Evolutionary conservation across 2,797 vertebrate species (phyloP).

Genomic region (Dendrocincla tyrannina): DNA sequence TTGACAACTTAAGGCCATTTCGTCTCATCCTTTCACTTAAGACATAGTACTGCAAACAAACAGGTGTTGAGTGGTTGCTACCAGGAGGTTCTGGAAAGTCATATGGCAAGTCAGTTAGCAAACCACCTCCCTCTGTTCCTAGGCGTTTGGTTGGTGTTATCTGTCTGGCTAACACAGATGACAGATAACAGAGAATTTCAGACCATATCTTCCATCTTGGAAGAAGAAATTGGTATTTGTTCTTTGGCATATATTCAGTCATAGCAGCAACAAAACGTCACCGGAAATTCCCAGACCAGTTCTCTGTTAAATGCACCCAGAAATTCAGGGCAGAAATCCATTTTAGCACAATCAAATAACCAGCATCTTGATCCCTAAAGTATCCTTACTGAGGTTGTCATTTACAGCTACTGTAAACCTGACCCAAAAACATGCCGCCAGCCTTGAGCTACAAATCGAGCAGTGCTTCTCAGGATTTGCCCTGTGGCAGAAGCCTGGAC

Average conservation of each 20-base stretch:
- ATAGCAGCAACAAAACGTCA: background rate
- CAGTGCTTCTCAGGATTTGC: background rate
- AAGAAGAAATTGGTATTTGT: background rate
- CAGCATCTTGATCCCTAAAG: background rate
- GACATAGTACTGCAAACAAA: background rate
- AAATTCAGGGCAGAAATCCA: background rate
- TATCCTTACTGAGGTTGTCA: background rate
- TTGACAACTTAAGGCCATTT: background rate
- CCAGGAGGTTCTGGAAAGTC: background rate
- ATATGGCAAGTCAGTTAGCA: background rate
- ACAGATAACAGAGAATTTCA: background rate
- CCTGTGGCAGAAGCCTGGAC: background rate
- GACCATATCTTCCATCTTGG: background rate
- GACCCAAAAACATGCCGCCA: background rate
- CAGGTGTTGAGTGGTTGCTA: background rate
- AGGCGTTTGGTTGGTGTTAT: background rate
- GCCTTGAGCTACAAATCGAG: constrained; percentile 9
- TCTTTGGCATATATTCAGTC: background rate
- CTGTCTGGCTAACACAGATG: background rate
- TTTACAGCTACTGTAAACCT: constrained; percentile 18
- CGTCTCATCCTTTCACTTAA: background rate
- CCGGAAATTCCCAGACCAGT: background rate
- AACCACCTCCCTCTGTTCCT: background rate
- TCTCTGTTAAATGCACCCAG: background rate
- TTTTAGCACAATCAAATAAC: background rate